Evolutionary conservation across 2,797 vertebrate species (phyloP), one percentile per base, ranked within the genome.

Genomic region (Apogon talboti): DNA sequence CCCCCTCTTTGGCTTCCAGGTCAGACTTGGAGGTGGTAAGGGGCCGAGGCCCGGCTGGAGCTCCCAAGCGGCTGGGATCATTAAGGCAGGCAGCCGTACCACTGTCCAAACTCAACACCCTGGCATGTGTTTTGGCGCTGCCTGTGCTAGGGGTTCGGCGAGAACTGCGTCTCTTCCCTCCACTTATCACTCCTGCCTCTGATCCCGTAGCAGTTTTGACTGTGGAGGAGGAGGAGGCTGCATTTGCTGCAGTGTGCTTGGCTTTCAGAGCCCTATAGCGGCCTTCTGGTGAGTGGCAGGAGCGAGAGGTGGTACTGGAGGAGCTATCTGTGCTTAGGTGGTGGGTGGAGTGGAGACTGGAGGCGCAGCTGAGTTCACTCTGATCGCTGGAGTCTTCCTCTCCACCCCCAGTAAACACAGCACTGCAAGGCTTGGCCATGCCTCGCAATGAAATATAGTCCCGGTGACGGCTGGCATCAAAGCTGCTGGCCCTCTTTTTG

Each of bases 1-100:
- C 98, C 86, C 98, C 98, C 91, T 99, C 98, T 95, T 99, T 99
- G 94, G 97, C 97, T 94, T 99, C 98, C 79, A 99, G 93, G 92
- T 99, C 98, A 7, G 98, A 99, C 86, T 99, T 99, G 82, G 98
- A 99, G 89, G 98, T 98, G 87, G 97, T 99, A 80, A 99, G 94
- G 70, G 96, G 95, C 66, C 96, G 95, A 38, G 94, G 92, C 67
- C 92, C 95, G 38, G 94, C 90, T 2, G 96, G 96, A 58, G 96
- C 94, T 86, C 95, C 95, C 19, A 98, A 92, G 85, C 94, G 94
- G 68, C 91, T 92, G 71, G 95, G 92, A 78, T 98, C 96, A 43
- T 96, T 97, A 93, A 99, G 94, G 91, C 97, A 97, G 52, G 96
- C 96, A 11, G 92, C 91, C 11, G 96, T 96, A 81, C 98, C 94